phyloP scores from a whole-genome alignment of 2,888 invertebrate genomes.

The Alentia gelatinosa region DNA sequence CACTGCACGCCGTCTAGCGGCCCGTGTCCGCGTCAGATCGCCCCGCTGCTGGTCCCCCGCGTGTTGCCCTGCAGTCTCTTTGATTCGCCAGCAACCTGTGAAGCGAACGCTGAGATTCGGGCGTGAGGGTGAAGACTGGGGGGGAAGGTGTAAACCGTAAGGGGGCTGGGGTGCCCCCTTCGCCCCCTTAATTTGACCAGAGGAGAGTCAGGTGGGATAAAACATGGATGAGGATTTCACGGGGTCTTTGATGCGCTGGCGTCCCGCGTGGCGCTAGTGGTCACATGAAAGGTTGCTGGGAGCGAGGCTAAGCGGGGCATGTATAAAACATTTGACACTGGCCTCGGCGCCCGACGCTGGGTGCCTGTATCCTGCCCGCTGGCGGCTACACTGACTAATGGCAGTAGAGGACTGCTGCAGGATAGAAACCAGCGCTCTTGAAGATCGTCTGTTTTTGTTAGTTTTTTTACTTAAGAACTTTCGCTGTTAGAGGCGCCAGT shows the following conservation, averaged over 20 bases:
- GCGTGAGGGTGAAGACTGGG: background rate
- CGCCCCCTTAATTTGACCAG: background rate
- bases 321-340: constrained; percentile 25
- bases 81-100: constrained; percentile 11
- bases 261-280: constrained; percentile 13
- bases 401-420: background rate
- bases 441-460: no score
- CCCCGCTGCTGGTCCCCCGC: background rate
- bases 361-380: background rate
- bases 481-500: no score
- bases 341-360: background rate
- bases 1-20: background rate
- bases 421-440: background rate
- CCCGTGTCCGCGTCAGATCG: background rate
- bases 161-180: background rate
- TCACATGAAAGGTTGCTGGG: background rate
- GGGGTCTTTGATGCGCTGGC: constrained; percentile 18
- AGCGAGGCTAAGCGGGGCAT: constrained; percentile 37
- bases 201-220: background rate
- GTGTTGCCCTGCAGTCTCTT: constrained; percentile 33
- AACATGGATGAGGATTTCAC: constrained; percentile 19
- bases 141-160: background rate
- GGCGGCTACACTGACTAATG: background rate
- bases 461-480: no score
- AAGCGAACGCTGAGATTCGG: background rate